Evolutionary conservation across 2,888 invertebrate species (phyloP).

Genomic region (Peribatodes rhomboidaria): DNA sequence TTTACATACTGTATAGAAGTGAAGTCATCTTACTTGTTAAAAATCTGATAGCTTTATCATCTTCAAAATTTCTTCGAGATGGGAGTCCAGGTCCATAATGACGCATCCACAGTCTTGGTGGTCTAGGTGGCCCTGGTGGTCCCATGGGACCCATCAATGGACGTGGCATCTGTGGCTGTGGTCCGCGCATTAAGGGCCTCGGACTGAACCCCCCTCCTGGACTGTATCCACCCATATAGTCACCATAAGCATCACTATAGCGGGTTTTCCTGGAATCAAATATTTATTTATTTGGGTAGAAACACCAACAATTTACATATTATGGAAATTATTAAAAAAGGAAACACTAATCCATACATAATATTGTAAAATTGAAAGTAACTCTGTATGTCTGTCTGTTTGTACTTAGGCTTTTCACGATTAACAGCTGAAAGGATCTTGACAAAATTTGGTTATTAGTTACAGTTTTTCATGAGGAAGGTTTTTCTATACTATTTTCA

Average conservation of each 20-base stretch:
- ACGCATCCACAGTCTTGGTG: conserved; percentile 47
- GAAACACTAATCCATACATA: no score
- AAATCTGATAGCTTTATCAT: conserved; percentile 51
- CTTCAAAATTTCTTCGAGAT: conserved; percentile 34
- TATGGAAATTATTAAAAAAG: no score
- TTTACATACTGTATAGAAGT: neutral
- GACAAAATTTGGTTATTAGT: no score
- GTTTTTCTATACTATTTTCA: no score
- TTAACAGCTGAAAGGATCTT: no score
- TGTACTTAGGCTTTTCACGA: no score
- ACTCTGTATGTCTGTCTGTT: no score
- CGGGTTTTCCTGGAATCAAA: conserved; percentile 55
- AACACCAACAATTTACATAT: no score
- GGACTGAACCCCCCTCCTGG: conserved; percentile 53
- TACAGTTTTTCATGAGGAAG: no score
- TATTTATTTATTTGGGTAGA: neutral
- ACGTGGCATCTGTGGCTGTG: conserved; percentile 27
- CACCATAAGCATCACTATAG: conserved; percentile 68
- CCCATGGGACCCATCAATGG: conserved; percentile 12
- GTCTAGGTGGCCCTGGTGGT: conserved; percentile 29
- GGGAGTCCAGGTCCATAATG: conserved; percentile 63
- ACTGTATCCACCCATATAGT: conserved; percentile 68
- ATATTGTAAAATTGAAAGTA: no score
- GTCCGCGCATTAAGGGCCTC: conserved; percentile 28
- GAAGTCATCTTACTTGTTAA: conserved; percentile 62